Base-by-base conservation (phyloP, 2,888 invertebrate genomes). In the Agelastica alni region DNA sequence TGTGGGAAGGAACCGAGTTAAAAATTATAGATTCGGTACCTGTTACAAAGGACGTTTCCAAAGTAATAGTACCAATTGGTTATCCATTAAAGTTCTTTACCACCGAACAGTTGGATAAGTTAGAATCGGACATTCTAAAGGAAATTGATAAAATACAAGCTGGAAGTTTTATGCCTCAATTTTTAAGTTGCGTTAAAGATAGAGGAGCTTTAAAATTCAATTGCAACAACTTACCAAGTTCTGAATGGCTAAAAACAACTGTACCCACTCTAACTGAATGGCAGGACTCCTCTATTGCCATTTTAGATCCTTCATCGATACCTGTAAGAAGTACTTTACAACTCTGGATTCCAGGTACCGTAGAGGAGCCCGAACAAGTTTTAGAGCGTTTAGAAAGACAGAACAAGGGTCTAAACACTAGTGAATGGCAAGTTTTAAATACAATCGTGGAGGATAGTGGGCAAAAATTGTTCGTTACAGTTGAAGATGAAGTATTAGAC, bases 121-220 rank as follows among this genome's bases (percentile, higher is more conserved):
- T 56, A 14, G 46, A 56, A 28, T 30, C 46, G 2, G 51, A 46
- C 10, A 56, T 56, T 36, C 31, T 56, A 7, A 51, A 47, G 31
- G 34, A 51, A 18, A 56, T 56, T 6, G 56, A 56, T 22, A 37
- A 31, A 5, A 56, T 56, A 36, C 51, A 46, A 3, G 31, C 12
- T 7, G 56, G 47, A 10, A 47, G 43, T 10, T 56, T 56, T 12
- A 56, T 56, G 56, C 56, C 56, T 13, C 56, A 56, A 42, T 56
- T 56, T 18, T 31, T 56, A 22, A 51, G 51, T 20, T 56, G 51
- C 17, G 7, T 37, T 9, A 56, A 56, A 37, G 32, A 46, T 4
- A 32, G 43, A 12, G 56, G 56, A 14, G 47, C 51, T 3, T 37
- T 56, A 7, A 43, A 42, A 5, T 56, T 56, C 26, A 26, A 56